phyloP scores from a whole-genome alignment of 2,113 vertebrate genomes.

The Anseranas semipalmata region DNA sequence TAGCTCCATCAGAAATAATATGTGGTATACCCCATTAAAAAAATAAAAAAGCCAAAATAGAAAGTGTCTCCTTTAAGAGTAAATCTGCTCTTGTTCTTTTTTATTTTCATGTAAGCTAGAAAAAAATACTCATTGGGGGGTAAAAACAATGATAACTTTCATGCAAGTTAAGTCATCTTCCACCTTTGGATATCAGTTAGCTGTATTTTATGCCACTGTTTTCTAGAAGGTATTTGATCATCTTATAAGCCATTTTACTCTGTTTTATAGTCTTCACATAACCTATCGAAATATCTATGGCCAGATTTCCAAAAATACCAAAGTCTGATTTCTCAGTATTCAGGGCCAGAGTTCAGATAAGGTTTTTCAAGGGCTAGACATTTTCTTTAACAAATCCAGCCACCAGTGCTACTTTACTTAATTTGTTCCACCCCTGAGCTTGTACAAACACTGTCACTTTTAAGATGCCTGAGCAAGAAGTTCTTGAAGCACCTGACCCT shows the following conservation, averaged over 20 bases:
- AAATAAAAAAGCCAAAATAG: not conserved
- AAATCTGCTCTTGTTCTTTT: not conserved
- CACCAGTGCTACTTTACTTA: not conserved
- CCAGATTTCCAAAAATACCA: not conserved
- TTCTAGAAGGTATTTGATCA: not conserved
- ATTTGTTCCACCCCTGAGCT: not conserved
- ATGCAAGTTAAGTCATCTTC: not conserved
- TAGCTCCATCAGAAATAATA: not conserved
- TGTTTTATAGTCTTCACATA: not conserved
- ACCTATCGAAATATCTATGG: not conserved
- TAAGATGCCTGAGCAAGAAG: not conserved
- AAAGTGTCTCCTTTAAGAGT: constrained; percentile 7
- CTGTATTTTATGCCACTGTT: not conserved
- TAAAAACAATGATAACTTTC: not conserved
- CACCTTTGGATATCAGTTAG: not conserved
- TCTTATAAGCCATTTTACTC: not conserved
- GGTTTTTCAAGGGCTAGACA: not conserved
- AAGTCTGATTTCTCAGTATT: not conserved
- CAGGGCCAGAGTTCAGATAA: not conserved
- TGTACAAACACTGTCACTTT: accelerated
- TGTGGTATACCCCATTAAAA: not conserved
- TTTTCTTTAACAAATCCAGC: not conserved
- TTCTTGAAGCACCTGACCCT: not conserved
- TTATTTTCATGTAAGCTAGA: not conserved
- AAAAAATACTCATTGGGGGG: not conserved